Evolutionary conservation across 2,113 vertebrate species (phyloP), one percentile per base, ranked within the genome.

Genomic region (Empidonax alnorum): DNA sequence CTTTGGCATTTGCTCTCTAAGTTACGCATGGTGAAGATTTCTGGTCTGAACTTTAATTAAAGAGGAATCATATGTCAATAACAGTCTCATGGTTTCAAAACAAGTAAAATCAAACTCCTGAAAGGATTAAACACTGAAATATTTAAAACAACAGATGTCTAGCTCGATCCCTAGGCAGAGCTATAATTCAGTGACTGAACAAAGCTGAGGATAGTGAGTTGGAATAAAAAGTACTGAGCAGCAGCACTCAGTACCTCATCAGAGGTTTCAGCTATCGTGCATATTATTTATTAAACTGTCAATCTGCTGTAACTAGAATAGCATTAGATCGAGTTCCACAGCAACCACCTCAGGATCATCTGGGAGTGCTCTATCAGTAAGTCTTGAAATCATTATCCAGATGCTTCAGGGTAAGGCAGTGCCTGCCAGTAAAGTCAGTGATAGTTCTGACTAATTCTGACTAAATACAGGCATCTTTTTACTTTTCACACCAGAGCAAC

Each of bases 221-320:
- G 68, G 52, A 94, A 92, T 86, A 46, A 84, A 88, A 95, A 93
- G 63, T 86, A 82, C 68, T 88, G 67, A 80, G 59, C 39, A 86
- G 55, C 10, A 6, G 37, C 69, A 77, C 30, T 67, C 50, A 92
- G 28, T 55, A 77, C 42, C 62, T 86, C 92, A 89, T 87, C 76
- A 74, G 86, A 94, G 59, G 33, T 81, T 95, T 93, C 94, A 92
- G 42, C 35, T 86, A 25, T 89, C 71, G 72, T 56, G 24, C 42
- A 68, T 52, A 92, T 93, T 95, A 93, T 94, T 93, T 95, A 97
- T 94, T 95, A 95, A 96, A 95, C 76, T 92, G 83, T 92, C 94
- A 94, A 55, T 87, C 94, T 94, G 68, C 59, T 1, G 0, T 77
- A 90, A 93, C 83, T 81, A 81, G 68, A 78, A 94, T 39, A 92